Evolutionary conservation across 2,888 invertebrate genomes (phyloP).

Genomic region (Melanargia galathea): DNA sequence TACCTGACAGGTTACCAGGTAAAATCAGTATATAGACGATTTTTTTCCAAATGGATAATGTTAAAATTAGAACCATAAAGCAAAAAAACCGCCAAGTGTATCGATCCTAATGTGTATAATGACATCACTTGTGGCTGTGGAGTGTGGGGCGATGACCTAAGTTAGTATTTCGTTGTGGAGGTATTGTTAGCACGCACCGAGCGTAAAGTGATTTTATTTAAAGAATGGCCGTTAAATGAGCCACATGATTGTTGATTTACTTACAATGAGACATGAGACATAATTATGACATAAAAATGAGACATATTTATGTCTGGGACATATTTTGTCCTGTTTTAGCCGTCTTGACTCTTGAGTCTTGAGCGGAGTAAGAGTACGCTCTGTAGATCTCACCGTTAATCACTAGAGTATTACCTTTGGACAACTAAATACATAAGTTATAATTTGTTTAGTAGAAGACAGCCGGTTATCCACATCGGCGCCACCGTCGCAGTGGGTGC

Average conservation of each 20-base stretch:
- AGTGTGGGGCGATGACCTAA: constrained; percentile 30
- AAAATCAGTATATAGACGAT: too few relatives aligned
- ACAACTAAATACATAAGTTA: too few relatives aligned
- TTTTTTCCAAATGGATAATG: neutral
- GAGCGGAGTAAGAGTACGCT: too few relatives aligned
- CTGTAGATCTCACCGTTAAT: too few relatives aligned
- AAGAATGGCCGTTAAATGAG: neutral
- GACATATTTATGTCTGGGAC: too few relatives aligned
- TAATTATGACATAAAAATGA: too few relatives aligned
- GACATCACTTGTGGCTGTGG: constrained; percentile 28
- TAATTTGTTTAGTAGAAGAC: constrained; percentile 50
- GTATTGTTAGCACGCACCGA: constrained; percentile 1
- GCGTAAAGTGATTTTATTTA: constrained; percentile 1
- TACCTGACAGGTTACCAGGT: too few relatives aligned
- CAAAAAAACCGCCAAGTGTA: neutral
- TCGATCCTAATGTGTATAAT: constrained; percentile 7
- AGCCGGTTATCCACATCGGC: constrained; percentile 69
- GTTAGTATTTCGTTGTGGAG: neutral
- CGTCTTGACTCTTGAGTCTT: too few relatives aligned
- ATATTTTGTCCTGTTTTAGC: too few relatives aligned
- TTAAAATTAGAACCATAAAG: constrained; percentile 18
- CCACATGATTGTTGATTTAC: neutral
- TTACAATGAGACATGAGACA: too few relatives aligned
- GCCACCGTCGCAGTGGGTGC: constrained; percentile 66
- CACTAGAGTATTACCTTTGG: too few relatives aligned